phyloP scores from a whole-genome alignment of 2,888 invertebrate genomes.

The Lasioglossum villosulum region DNA sequence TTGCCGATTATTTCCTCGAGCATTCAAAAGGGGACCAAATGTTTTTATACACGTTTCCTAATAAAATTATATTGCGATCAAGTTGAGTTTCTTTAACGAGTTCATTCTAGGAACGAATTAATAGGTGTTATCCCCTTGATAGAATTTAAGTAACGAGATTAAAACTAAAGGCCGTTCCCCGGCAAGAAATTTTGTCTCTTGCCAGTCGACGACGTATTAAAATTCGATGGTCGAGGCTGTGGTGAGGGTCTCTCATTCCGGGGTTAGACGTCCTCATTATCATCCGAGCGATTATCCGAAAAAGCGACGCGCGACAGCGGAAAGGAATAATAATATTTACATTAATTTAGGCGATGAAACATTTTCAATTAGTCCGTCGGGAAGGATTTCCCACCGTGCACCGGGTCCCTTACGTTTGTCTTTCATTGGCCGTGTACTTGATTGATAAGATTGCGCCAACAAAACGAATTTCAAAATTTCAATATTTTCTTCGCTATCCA shows the following conservation, averaged over 20 bases:
- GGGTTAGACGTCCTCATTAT: slow-evolving; percentile 54
- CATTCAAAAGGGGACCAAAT: slow-evolving; percentile 54
- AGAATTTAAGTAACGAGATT: slow-evolving; percentile 74
- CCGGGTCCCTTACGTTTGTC: neutral
- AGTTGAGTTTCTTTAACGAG: slow-evolving; percentile 73
- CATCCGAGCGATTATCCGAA: slow-evolving; percentile 63
- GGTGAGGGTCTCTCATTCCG: neutral
- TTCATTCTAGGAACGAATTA: slow-evolving; percentile 73
- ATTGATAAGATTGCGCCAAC: slow-evolving; percentile 23
- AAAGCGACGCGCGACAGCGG: slow-evolving; percentile 53
- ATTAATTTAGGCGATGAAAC: slow-evolving; percentile 58
- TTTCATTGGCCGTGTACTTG: slow-evolving; percentile 29
- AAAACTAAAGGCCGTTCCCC: slow-evolving; percentile 70
- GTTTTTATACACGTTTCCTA: slow-evolving; percentile 63
- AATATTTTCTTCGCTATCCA: neutral
- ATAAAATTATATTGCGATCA: slow-evolving; percentile 68
- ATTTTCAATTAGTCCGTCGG: slow-evolving; percentile 53
- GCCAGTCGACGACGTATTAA: slow-evolving; percentile 61
- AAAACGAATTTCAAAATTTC: neutral
- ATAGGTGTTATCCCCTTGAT: slow-evolving; percentile 75
- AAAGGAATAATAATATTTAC: slow-evolving; percentile 62
- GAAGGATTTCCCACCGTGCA: slow-evolving; percentile 25
- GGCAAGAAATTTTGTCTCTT: slow-evolving; percentile 67
- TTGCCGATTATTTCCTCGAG: slow-evolving; percentile 40
- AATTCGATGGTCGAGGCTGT: slow-evolving; percentile 34